phyloP scores from a whole-genome alignment of 2,888 invertebrate species.

The Agrochola macilenta region DNA sequence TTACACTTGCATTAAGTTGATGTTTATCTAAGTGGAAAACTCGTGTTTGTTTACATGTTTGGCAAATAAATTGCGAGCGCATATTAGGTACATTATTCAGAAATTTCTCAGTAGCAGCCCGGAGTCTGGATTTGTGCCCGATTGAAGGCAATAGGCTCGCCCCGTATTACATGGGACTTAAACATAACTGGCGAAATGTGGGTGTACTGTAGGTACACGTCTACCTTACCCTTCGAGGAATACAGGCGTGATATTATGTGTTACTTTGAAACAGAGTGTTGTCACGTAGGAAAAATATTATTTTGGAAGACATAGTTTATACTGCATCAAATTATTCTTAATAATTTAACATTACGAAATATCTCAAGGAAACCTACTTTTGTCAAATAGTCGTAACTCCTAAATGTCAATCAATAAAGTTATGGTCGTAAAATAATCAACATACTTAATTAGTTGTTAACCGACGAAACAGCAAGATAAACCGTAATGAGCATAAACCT shows the following conservation, averaged over 20 bases:
- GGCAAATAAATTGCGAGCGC: too few relatives aligned
- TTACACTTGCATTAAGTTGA: too few relatives aligned
- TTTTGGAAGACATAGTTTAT: neutral
- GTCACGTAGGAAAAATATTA: neutral
- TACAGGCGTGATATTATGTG: neutral
- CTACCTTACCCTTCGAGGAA: neutral
- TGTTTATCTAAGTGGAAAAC: too few relatives aligned
- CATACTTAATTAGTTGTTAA: neutral
- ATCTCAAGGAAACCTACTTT: conserved; percentile 34
- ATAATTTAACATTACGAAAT: conserved; percentile 14
- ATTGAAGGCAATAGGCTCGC: too few relatives aligned
- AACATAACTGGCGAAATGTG: neutral
- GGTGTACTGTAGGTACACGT: neutral
- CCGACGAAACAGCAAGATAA: neutral
- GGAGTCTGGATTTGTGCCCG: neutral
- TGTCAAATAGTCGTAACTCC: neutral
- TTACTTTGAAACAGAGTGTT: neutral
- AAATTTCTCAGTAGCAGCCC: neutral
- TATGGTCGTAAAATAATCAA: neutral
- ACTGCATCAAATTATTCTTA: neutral
- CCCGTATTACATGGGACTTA: neutral
- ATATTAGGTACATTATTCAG: too few relatives aligned
- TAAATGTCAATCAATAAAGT: conserved; percentile 41
- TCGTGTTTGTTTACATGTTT: too few relatives aligned
- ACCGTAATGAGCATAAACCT: too few relatives aligned